These are phyloP conservation scores for Aspidapion aeneum DNA, from an alignment of 2,888 invertebrate species.

Conservation along the genomic window DNA sequence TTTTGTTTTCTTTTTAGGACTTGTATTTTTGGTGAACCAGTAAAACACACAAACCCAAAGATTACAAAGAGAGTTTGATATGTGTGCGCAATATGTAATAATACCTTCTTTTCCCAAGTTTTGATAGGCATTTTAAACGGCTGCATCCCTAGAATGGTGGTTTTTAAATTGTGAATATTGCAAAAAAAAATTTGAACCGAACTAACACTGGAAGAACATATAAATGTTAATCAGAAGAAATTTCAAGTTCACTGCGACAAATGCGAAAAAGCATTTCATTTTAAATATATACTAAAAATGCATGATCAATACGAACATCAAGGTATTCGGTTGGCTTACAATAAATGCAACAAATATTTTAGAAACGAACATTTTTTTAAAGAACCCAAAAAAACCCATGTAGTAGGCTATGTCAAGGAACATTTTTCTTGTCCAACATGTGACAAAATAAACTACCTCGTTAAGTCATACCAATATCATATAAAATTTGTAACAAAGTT, in stretches of 20 bases:
- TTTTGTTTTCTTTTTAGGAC: no score
- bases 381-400: constrained; percentile 28
- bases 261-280: constrained; percentile 33
- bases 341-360: constrained; percentile 33
- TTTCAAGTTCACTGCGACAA: constrained; percentile 35
- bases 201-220: constrained; percentile 27
- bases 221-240: constrained; percentile 48
- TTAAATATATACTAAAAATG: constrained; percentile 25
- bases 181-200: constrained; percentile 28
- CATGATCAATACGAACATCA: constrained; percentile 34
- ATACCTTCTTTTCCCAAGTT: no score
- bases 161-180: constrained; percentile 28
- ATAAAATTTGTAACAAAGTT: no score
- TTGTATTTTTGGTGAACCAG: no score
- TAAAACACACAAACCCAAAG: no score
- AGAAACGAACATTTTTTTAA: constrained; percentile 32
- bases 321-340: constrained; percentile 30
- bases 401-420: no score
- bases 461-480: constrained; percentile 24
- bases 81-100: no score
- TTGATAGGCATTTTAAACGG: no score
- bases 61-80: no score
- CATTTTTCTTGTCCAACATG: no score
- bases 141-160: no score
- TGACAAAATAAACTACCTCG: no score